Base-by-base conservation (phyloP, 1,140 invertebrate species). In the Holotrichia oblita region DNA sequence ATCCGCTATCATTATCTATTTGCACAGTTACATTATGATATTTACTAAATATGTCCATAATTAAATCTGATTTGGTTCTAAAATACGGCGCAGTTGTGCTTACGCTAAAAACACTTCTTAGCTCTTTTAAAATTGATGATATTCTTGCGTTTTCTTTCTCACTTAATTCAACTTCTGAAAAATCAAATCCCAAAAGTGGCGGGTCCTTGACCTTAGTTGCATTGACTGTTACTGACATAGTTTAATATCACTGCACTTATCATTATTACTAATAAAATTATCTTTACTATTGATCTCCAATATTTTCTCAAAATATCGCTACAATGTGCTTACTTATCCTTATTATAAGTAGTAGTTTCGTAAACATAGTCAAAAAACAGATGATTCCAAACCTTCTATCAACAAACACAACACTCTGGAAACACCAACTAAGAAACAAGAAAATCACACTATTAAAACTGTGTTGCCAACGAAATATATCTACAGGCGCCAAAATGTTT, bases 1-100 rank as follows among this genome's bases (percentile, higher is more conserved):
- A 85, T 0, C 85, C 85, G 79, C 84, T 85, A 79, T 85, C 85
- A 75, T 84, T 81, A 80, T 85, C 85, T 81, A 85, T 55, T 40
- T 24, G 20, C 27, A 9, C 55, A 17, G 41, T 12, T n/a, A 64
- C 40, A 14, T 69, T 77, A 34, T 40, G 41, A 41, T 61, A 61
- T 77, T 69, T 76, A 55, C 17, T 48, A 55, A 76, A 74, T 48
- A 76, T 27, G 41, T 48, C 44, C 75, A 44, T 55, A 77, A n/a
- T 22, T 22, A 40, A 64, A 17, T 64, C 27, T 14, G 24, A 27
- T 59, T 76, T 34, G 3, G 41, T 24, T 44, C 48, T 55, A 6
- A 22, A 55, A 61, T 69, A 20, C 9, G 76, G 76, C 3, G 76
- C 64, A 69, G 27, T 61, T 20, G 27, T 77, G 7, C 6, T n/a